Evolutionary conservation across 2,113 vertebrate species (phyloP), one percentile per base, ranked within the genome.

Genomic region (Aegotheles bennettii): DNA sequence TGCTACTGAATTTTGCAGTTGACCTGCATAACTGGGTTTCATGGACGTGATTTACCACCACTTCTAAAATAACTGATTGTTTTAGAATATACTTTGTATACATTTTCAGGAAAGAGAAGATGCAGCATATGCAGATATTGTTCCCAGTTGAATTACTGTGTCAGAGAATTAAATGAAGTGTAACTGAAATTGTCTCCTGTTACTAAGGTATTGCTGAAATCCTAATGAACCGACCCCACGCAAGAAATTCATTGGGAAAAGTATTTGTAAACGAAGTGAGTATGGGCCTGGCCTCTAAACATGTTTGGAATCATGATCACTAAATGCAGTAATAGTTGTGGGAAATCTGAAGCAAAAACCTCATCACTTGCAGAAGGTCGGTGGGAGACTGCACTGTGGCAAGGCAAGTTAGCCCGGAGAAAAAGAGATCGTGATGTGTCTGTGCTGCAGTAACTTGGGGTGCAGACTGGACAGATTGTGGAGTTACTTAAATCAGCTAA

Each of bases 221-320:
- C 97, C 59, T 98, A 94, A 98, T 99, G 99, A 98, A 98, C 94
- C 98, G 98, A 93, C 98, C 98, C 42, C 98, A 93, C 33, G 98
- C 98, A 1, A 97, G 97, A 78, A 99, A 99, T 89, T 98, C 99
- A 77, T 97, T 99, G 91, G 99, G 99, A 56, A 98, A 98, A 9
- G 93, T 99, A 93, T 99, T 99, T 90, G 98, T 99, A 84, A 97
- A 97, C 45, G 98, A 99, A 99, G 99, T 99, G 94, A 98, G 97
- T 91, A 95, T 92, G 89, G 51, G 54, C 67, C 67, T 95, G 84
- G 64, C 43, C 83, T 92, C 51, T 43, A 26, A 68, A 75, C 1
- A 0, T 65, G 42, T 88, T 91, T 91, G 75, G 70, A 82, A 93
- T 47, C 57, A 35, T 54, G 38, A 61, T 21, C 20, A 19, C 50